These are phyloP conservation scores for Babyrousa celebensis DNA, from an alignment of 2,797 vertebrate genomes.

Conservation along the genomic window DNA sequence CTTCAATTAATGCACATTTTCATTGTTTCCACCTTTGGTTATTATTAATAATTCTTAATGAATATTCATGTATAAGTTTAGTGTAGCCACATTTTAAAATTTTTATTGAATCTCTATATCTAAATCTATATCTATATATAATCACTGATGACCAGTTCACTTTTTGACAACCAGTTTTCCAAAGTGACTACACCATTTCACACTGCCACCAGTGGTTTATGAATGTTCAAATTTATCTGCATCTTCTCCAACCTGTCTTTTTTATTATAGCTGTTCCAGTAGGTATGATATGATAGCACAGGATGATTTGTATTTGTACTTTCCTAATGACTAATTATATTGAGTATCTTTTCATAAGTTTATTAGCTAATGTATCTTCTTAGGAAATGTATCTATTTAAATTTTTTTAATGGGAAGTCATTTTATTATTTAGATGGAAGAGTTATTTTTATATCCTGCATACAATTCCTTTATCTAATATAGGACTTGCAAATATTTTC, in stretches of 20 bases:
- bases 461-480: neutral
- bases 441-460: neutral
- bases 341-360: neutral
- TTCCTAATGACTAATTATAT: neutral
- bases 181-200: neutral
- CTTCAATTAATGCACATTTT: neutral
- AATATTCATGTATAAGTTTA: neutral
- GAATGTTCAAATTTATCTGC: neutral
- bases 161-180: neutral
- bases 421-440: neutral
- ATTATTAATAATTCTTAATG: neutral
- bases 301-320: too few relatives aligned
- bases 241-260: neutral
- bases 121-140: neutral
- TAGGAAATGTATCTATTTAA: neutral
- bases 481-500: neutral
- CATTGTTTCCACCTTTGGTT: neutral
- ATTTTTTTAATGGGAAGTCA: neutral
- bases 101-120: neutral
- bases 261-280: neutral
- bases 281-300: neutral
- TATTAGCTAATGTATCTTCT: neutral
- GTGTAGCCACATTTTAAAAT: neutral
- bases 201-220: neutral
- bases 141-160: too few relatives aligned